These are phyloP conservation scores for Nezara viridula DNA, from an alignment of 2,888 invertebrate genomes.

Conservation along the genomic window DNA sequence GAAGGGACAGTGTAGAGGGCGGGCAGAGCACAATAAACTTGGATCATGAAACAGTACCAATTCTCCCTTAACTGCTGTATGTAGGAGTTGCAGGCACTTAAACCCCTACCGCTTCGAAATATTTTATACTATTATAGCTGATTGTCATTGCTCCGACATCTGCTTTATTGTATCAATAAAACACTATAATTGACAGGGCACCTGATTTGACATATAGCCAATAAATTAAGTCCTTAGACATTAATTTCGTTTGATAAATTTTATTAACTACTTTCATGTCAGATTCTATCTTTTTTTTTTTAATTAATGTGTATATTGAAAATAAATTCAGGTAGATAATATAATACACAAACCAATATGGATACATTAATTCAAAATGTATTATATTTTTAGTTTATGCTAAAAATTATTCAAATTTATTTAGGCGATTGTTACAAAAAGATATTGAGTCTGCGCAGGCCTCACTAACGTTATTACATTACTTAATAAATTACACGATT, in stretches of 20 bases:
- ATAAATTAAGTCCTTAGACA: neutral
- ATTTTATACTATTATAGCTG: slow-evolving; percentile 4
- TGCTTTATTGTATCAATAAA: neutral
- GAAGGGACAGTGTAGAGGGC: neutral
- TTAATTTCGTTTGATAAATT: neutral
- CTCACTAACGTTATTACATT: too few species aligned
- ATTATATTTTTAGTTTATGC: too few species aligned
- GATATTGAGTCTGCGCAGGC: too few species aligned
- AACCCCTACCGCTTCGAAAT: neutral
- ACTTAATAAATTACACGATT: too few species aligned
- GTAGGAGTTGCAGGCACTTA: slow-evolving; percentile 15
- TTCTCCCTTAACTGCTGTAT: neutral
- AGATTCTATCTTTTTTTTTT: neutral
- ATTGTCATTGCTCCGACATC: neutral
- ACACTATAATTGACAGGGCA: slow-evolving; percentile 20
- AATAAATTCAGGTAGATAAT: too few species aligned
- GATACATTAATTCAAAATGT: too few species aligned
- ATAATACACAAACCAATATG: too few species aligned
- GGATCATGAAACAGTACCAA: slow-evolving; percentile 27
- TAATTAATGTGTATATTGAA: too few species aligned
- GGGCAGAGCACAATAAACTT: neutral
- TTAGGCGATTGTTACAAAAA: too few species aligned
- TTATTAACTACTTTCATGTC: neutral
- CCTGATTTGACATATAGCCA: neutral
- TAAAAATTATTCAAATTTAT: too few species aligned